phyloP scores from a whole-genome alignment of 1,140 invertebrate species.

The Drosophila mauritiana region DNA sequence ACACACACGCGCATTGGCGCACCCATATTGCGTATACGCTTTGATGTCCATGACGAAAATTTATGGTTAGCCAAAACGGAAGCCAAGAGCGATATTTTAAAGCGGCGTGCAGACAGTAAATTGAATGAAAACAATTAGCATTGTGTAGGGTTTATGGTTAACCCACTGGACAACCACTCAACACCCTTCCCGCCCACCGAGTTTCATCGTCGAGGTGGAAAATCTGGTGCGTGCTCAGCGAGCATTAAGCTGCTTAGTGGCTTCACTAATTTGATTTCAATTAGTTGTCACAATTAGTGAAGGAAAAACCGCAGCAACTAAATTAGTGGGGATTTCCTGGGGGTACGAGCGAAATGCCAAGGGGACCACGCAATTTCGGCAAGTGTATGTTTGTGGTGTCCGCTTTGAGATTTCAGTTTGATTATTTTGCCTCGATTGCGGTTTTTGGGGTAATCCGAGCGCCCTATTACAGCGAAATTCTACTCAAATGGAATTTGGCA shows the following conservation, averaged over 20 bases:
- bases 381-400: slow-evolving; percentile 36
- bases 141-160: slow-evolving; percentile 63
- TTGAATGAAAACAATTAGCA: slow-evolving; percentile 79
- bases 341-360: not conserved
- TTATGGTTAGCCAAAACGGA: slow-evolving; percentile 70
- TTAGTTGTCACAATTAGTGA: slow-evolving; percentile 77
- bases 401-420: slow-evolving; percentile 39
- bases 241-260: slow-evolving; percentile 74
- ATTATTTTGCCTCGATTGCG: slow-evolving; percentile 28
- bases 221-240: slow-evolving; percentile 41
- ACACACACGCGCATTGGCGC: not conserved
- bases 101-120: slow-evolving; percentile 53
- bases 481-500: not conserved
- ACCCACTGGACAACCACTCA: slow-evolving; percentile 17
- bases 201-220: not conserved
- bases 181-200: not conserved
- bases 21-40: slow-evolving; percentile 57
- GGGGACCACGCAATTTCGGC: not conserved
- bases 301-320: slow-evolving; percentile 66
- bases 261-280: slow-evolving; percentile 77
- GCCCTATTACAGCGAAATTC: not conserved
- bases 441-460: slow-evolving; percentile 4
- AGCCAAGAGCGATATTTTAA: slow-evolving; percentile 60
- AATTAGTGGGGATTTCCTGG: slow-evolving; percentile 51
- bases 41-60: slow-evolving; percentile 69